Percentiles rank a stretch among this genome's conserved stretches.
Evolutionary conservation across 2,113 vertebrate genomes (phyloP).

Genomic region (Centropristis striata): DNA sequence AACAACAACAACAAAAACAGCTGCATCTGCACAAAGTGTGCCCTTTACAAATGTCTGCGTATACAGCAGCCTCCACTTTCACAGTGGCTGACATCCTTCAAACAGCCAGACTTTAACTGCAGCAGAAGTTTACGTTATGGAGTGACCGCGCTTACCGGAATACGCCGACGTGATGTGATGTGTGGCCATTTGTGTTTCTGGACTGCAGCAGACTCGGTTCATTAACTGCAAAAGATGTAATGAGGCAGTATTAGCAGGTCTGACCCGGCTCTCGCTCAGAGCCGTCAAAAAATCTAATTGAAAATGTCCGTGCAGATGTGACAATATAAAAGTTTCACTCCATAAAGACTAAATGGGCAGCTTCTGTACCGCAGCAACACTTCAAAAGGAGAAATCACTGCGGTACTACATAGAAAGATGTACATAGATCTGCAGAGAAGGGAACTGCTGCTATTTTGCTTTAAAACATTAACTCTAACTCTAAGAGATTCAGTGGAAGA

Average conservation of each 20-base stretch:
- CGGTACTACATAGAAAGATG: too few species aligned
- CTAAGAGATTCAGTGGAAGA: neutral
- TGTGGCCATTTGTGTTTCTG: neutral
- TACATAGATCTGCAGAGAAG: neutral
- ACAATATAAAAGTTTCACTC: neutral
- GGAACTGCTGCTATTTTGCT: neutral
- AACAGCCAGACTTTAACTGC: conserved; percentile 17
- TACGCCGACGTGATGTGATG: conserved; percentile 23
- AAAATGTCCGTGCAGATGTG: conserved; percentile 3
- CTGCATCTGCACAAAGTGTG: conserved; percentile 6
- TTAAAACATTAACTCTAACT: neutral
- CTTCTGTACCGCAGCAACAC: neutral
- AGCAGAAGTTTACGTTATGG: conserved; percentile 24
- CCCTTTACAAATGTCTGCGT: neutral
- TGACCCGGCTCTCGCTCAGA: neutral
- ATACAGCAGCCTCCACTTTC: neutral
- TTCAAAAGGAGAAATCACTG: neutral
- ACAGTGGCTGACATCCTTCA: conserved; percentile 8
- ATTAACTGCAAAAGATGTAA: conserved; percentile 47
- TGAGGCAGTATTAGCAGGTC: conserved; percentile 13
- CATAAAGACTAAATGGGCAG: neutral
- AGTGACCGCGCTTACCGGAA: conserved; percentile 40
- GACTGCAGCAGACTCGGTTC: conserved; percentile 20
- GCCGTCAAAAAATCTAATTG: neutral
- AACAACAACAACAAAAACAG: conserved; percentile 12